Evolutionary conservation across 2,113 vertebrate genomes (phyloP).

Genomic region (Aspidoscelis tigris): DNA sequence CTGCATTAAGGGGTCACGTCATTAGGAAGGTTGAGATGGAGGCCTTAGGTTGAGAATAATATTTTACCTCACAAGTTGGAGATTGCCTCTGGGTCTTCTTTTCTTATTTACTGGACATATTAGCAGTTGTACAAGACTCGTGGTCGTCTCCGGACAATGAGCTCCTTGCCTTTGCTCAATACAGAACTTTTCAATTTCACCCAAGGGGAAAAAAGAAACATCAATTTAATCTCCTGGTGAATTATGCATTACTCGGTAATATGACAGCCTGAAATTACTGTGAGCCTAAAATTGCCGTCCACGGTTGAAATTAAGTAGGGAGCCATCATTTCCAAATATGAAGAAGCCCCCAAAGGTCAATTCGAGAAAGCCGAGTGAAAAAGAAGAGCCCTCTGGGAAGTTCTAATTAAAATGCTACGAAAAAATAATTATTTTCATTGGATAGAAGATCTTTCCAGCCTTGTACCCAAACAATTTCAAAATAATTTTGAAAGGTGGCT

Average conservation of each 20-base stretch:
- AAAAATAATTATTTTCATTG: conserved; percentile 36
- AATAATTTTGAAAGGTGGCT: conserved; percentile 30
- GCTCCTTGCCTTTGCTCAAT: conserved; percentile 44
- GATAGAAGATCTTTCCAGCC: conserved; percentile 17
- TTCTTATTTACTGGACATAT: conserved; percentile 36
- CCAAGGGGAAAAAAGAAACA: background rate
- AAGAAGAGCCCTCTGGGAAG: background rate
- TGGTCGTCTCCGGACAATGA: background rate
- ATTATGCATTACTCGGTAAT: conserved; percentile 51
- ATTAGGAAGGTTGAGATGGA: too few relatives aligned
- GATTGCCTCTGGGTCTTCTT: conserved; percentile 21
- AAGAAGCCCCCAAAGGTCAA: conserved; percentile 41
- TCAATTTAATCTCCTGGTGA: conserved; percentile 60
- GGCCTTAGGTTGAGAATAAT: background rate
- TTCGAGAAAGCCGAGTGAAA: conserved; percentile 12
- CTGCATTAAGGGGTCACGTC: too few relatives aligned
- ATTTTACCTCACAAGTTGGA: background rate
- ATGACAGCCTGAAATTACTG: conserved; percentile 37
- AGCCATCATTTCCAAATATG: conserved; percentile 51
- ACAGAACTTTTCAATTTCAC: conserved; percentile 35
- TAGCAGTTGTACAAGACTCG: conserved; percentile 6
- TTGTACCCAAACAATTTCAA: conserved; percentile 40
- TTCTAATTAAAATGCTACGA: conserved; percentile 33
- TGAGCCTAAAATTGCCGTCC: conserved; percentile 34
- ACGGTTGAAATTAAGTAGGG: conserved; percentile 30